phyloP scores from a whole-genome alignment of 2,113 vertebrate species.

The Strigops habroptila region DNA sequence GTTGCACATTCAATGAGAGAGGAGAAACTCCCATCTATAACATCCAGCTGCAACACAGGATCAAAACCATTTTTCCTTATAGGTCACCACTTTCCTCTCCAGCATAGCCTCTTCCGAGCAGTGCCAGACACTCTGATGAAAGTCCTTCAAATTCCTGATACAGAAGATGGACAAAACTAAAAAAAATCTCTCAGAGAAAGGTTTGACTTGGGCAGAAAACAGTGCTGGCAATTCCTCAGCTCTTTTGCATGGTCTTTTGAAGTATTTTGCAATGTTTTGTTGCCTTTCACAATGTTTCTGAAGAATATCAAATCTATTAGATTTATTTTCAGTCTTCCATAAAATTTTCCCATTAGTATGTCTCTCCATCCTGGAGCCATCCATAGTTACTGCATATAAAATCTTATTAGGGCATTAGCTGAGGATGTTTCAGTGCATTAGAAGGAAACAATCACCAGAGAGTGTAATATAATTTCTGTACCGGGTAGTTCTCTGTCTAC shows the following conservation, averaged over 20 bases:
- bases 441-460: constrained; percentile 1
- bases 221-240: background rate
- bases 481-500: background rate
- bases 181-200: background rate
- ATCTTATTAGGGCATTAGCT: constrained; percentile 32
- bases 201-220: background rate
- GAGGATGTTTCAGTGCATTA: constrained; percentile 21
- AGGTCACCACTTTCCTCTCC: background rate
- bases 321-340: constrained; percentile 1
- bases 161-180: background rate
- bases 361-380: background rate
- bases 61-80: background rate
- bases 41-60: background rate
- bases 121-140: background rate
- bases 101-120: background rate
- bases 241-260: background rate
- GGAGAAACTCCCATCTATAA: background rate
- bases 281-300: background rate
- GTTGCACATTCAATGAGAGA: background rate
- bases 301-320: background rate
- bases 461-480: constrained; percentile 2
- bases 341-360: background rate
- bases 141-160: background rate
- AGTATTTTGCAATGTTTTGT: background rate
- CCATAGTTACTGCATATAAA: background rate